A percentile compares a stretch with the other conserved stretches of the same genome.
phyloP scores from a whole-genome alignment of 35 echinoderm and acorn worm species.

The Eucidaris tribuloides region DNA sequence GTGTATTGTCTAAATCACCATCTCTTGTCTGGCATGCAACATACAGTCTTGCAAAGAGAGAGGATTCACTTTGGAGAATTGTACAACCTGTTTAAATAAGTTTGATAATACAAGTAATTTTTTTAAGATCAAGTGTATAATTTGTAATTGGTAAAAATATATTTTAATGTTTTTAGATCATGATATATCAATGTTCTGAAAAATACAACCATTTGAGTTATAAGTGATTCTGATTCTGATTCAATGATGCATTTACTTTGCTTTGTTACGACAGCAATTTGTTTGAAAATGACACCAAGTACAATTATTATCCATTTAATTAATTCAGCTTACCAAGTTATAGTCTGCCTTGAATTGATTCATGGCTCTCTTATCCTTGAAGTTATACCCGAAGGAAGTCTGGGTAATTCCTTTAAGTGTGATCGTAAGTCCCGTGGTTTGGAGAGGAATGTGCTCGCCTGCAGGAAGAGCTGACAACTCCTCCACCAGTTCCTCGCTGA shows the following conservation, averaged over 20 bases:
- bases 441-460: constrained; percentile 68
- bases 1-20: background rate
- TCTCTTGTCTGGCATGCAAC: background rate
- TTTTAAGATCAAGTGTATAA: too few relatives aligned
- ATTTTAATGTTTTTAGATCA: too few relatives aligned
- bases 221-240: too few relatives aligned
- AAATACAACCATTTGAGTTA: too few relatives aligned
- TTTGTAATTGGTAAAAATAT: too few relatives aligned
- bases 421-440: constrained; percentile 17
- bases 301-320: too few relatives aligned
- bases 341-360: constrained; percentile 49
- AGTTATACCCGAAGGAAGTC: constrained; percentile 79
- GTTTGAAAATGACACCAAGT: too few relatives aligned
- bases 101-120: too few relatives aligned
- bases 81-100: too few relatives aligned
- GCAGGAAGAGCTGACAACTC: constrained; percentile 55
- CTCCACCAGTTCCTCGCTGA: constrained; percentile 37
- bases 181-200: too few relatives aligned
- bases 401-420: constrained; percentile 57
- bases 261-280: too few relatives aligned
- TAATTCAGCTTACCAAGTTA: constrained; percentile 74
- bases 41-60: background rate
- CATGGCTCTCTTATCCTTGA: constrained; percentile 51
- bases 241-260: too few relatives aligned
- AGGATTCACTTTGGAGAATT: background rate